Conservation (phyloP, 1,140 invertebrate species). For the Leptopilina clavipes region DNA sequence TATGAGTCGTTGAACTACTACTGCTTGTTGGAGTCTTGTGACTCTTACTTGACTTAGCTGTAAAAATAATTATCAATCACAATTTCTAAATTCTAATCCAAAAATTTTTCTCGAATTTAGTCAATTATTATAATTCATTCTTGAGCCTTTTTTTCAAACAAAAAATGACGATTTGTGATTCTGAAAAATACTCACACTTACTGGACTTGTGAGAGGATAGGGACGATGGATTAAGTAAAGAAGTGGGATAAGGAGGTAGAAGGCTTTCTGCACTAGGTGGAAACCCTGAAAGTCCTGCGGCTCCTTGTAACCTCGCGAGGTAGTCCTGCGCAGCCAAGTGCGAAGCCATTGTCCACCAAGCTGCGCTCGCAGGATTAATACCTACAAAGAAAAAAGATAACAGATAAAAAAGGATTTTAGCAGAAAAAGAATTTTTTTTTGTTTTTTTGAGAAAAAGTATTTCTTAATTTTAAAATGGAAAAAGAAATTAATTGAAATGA, state of each 20-base stretch:
- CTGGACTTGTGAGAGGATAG: slow-evolving; percentile 71
- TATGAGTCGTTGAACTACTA: slow-evolving; percentile 64
- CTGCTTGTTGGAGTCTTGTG: slow-evolving; percentile 69
- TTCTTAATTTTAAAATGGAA: no score
- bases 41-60: slow-evolving; percentile 74
- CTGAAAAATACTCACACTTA: slow-evolving; percentile 68
- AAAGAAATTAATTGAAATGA: background rate
- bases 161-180: background rate
- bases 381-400: slow-evolving; percentile 52
- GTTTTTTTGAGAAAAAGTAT: no score
- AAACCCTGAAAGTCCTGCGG: slow-evolving; percentile 82
- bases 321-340: slow-evolving; percentile 90
- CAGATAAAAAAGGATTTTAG: background rate
- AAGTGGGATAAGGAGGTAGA: slow-evolving; percentile 72
- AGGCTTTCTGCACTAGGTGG: slow-evolving; percentile 74
- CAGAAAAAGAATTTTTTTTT: background rate
- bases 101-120: no score
- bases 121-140: no score
- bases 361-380: slow-evolving; percentile 79
- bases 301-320: slow-evolving; percentile 84
- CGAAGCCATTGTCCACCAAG: slow-evolving; percentile 92
- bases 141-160: background rate
- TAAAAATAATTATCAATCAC: slow-evolving; percentile 40
- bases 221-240: slow-evolving; percentile 72
- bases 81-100: no score